Evolutionary conservation across 1,140 invertebrate genomes (phyloP).

Genomic region (Dufourea novaeangliae): DNA sequence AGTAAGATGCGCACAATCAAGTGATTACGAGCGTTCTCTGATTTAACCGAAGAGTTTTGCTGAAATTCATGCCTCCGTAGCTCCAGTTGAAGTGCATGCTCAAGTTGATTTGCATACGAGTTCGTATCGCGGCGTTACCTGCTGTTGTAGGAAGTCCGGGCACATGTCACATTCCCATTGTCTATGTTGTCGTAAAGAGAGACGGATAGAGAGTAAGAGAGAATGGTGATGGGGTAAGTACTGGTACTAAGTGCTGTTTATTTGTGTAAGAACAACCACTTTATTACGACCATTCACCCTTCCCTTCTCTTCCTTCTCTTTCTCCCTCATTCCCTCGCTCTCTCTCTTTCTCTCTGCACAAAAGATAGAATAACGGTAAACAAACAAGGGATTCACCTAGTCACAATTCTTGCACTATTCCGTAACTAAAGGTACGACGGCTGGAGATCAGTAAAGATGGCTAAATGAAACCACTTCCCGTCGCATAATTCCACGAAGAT

Average conservation of each 20-base stretch:
- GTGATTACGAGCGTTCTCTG: slow-evolving; percentile 53
- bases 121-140: slow-evolving; percentile 70
- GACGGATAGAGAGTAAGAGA: slow-evolving; percentile 4
- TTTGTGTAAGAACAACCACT: slow-evolving; percentile 80
- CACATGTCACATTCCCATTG: slow-evolving; percentile 81
- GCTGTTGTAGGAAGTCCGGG: slow-evolving; percentile 66
- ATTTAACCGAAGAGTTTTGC: slow-evolving; percentile 68
- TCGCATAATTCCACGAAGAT: slow-evolving; percentile 54
- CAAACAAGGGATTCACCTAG: slow-evolving; percentile 49
- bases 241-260: slow-evolving; percentile 80
- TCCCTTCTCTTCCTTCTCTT: not conserved
- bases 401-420: slow-evolving; percentile 53
- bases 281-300: slow-evolving; percentile 52
- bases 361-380: slow-evolving; percentile 46
- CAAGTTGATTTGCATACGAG: slow-evolving; percentile 77
- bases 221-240: slow-evolving; percentile 72
- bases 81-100: slow-evolving; percentile 67
- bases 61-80: slow-evolving; percentile 65
- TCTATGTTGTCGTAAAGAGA: slow-evolving; percentile 72
- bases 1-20: slow-evolving; percentile 20
- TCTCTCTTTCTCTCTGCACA: slow-evolving; percentile 16
- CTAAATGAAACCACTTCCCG: slow-evolving; percentile 60
- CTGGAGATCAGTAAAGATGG: slow-evolving; percentile 46
- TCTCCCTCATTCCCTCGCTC: not conserved
- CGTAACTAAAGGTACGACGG: slow-evolving; percentile 14